phyloP scores from a whole-genome alignment of 64 coral and sea anemone species.

The Montipora efflorescens region DNA sequence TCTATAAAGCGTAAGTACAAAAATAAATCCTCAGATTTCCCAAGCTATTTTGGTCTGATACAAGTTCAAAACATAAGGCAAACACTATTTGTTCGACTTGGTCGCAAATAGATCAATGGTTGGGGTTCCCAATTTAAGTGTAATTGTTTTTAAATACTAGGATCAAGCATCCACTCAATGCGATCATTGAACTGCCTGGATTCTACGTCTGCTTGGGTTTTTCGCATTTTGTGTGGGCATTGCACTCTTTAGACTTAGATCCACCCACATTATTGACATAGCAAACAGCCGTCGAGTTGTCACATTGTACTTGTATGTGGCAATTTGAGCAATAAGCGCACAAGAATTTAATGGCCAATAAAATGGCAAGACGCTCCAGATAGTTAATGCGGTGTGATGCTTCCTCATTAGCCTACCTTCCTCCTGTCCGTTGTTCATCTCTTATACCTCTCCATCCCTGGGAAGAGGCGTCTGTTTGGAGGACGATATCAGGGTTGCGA shows the following conservation, averaged over 20 bases:
- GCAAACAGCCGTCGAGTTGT: slow-evolving; percentile 56
- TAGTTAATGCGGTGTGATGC: slow-evolving; percentile 52
- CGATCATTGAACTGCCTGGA: slow-evolving; percentile 51
- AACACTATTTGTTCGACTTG: slow-evolving; percentile 17
- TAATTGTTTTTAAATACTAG: background rate
- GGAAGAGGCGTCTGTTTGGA: slow-evolving; percentile 59
- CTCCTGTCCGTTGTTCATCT: slow-evolving; percentile 33
- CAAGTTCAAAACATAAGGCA: background rate
- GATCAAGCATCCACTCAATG: slow-evolving; percentile 46
- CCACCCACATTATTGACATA: slow-evolving; percentile 68
- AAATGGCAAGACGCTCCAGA: slow-evolving; percentile 48
- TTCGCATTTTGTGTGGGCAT: slow-evolving; percentile 10
- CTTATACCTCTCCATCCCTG: slow-evolving; percentile 59
- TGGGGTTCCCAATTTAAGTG: background rate
- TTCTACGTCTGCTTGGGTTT: slow-evolving; percentile 51
- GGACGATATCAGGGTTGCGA: slow-evolving; percentile 43
- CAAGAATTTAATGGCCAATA: slow-evolving; percentile 10
- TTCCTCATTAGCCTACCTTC: slow-evolving; percentile 40
- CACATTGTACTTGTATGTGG: slow-evolving; percentile 46
- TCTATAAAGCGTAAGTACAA: no score
- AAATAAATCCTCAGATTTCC: no score
- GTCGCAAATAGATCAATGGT: slow-evolving; percentile 58
- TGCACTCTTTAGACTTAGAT: slow-evolving; percentile 21
- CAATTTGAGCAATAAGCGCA: background rate
- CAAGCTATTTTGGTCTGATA: no score